Evolutionary conservation across 2,113 vertebrate species (phyloP).

Genomic region (Stomatorhinus ivindoensis): DNA sequence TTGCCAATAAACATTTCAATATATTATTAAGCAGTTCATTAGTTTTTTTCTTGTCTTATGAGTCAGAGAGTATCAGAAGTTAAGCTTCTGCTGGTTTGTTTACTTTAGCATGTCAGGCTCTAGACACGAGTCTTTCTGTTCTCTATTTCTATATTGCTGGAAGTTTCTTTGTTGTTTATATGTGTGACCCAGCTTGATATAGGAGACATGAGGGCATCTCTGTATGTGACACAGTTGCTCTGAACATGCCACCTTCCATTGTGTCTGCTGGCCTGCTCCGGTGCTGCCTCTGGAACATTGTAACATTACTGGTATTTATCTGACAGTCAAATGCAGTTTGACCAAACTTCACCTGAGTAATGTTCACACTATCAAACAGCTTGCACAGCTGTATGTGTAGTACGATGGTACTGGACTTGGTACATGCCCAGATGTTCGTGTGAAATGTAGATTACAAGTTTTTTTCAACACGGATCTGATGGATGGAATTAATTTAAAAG

Average conservation of each 20-base stretch:
- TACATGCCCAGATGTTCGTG: background rate
- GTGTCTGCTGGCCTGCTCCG: background rate
- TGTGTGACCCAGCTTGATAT: background rate
- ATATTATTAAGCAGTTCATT: constrained; percentile 2
- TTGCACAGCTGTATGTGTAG: background rate
- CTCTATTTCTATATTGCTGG: background rate
- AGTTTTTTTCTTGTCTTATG: background rate
- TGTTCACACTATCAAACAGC: background rate
- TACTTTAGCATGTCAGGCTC: background rate
- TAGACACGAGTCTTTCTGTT: background rate
- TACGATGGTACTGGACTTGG: background rate
- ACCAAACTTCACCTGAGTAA: background rate
- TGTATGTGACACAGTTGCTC: background rate
- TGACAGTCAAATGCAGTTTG: background rate
- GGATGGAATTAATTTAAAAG: background rate
- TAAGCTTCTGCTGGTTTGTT: background rate
- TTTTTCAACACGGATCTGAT: background rate
- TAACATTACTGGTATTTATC: background rate
- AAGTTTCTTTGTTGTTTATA: background rate
- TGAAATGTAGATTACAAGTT: background rate
- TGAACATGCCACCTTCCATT: background rate
- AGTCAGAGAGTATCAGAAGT: background rate
- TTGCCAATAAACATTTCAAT: constrained; percentile 1
- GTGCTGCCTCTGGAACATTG: background rate
- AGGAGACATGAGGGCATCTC: background rate